Evolutionary conservation across 2,113 vertebrate species (phyloP), one percentile per base, ranked within the genome.

Genomic region (Felis chaus): DNA sequence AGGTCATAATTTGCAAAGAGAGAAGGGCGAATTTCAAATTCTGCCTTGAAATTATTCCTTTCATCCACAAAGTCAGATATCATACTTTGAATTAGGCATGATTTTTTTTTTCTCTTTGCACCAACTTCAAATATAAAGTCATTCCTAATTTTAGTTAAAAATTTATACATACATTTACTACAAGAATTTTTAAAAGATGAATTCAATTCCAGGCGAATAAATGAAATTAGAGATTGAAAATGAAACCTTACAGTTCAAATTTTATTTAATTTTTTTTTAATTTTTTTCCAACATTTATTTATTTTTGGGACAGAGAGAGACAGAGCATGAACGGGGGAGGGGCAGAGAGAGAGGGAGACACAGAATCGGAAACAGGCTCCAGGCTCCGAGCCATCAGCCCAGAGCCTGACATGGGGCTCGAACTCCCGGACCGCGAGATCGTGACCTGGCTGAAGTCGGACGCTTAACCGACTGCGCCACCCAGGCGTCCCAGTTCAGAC

Each of bases 121-220:
- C n/a, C 25, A 95, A 94, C 45, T 94, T 92, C 61, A 94, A 95
- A 94, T 73, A 86, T 31, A 83, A 97, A 95, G 19, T 79, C 61
- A 90, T 74, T 96, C 15, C 4, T 86, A 90, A 92, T 87, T 97
- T 87, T 87, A 90, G 63, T 80, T 68, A 97, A 94, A 87, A 92
- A 92, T 96, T 89, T 79, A 95, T 95, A 50, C 12, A 94, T 3
- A 80, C 8, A 66, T 4, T 36, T 68, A 76, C 39, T 94, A 89
- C 31, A 96, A 94, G n/a, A 80, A 76, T 96, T 92, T 92, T 81
- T 74, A 41, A 95, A 93, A 66, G 45, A 95, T 91, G 91, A 97
- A 74, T 81, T 96, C 36, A 89, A 78, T 76, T 95, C 31, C 18
- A 65, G 23, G 25, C 1, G 1, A 93, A 31, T 87, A 87, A 97